Percentiles rank a stretch among this genome's conserved stretches.
Evolutionary conservation across 2,888 invertebrate genomes (phyloP).

Genomic region (Punctoribates punctum): DNA sequence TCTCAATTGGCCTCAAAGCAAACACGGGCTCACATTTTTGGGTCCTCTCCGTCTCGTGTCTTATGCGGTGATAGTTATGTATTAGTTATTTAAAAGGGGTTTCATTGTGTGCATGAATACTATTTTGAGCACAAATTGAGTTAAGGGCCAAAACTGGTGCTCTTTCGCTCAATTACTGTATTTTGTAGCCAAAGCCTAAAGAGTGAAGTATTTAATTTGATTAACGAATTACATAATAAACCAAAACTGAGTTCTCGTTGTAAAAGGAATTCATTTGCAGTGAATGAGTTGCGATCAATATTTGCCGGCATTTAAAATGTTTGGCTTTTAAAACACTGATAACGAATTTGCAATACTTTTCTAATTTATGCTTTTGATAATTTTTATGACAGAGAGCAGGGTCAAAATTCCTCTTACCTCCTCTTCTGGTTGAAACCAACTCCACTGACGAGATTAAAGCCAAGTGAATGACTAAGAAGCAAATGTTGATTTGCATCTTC

Average conservation of each 20-base stretch:
- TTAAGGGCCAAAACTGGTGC: not conserved
- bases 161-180: constrained; percentile 12
- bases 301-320: constrained; percentile 3
- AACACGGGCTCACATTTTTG: not conserved
- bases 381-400: not conserved
- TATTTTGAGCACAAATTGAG: not conserved
- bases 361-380: not conserved
- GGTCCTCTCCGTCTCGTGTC: not conserved
- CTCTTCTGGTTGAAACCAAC: constrained; percentile 23
- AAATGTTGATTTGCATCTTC: constrained; percentile 23
- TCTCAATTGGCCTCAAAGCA: not conserved
- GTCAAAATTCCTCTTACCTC: constrained; percentile 27
- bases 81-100: not conserved
- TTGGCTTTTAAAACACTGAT: not conserved
- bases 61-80: not conserved
- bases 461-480: constrained; percentile 5
- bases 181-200: constrained; percentile 16
- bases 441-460: not conserved
- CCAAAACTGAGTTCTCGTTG: not conserved
- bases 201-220: constrained; percentile 17
- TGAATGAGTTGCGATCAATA: constrained; percentile 8
- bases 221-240: constrained; percentile 27
- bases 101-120: not conserved
- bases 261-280: constrained; percentile 5
- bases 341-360: not conserved